Evolutionary conservation across 2,888 invertebrate genomes (phyloP).

Genomic region (Diarsia rubi): DNA sequence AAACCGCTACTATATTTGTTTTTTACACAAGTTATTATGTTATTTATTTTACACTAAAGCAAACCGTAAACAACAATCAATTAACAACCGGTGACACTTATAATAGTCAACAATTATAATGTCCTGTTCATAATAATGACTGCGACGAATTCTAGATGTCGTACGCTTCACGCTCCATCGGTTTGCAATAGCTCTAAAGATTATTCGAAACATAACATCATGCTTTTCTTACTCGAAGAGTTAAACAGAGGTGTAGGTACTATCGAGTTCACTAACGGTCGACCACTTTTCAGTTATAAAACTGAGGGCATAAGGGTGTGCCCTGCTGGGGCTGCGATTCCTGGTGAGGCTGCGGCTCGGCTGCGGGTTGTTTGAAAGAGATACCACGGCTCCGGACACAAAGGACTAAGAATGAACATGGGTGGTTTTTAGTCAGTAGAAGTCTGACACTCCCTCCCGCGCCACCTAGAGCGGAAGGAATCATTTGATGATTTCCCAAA

Average conservation of each 20-base stretch:
- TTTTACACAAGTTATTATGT: background rate
- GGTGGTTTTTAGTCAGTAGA: too few species aligned
- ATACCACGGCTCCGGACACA: too few species aligned
- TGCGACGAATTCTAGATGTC: constrained; percentile 29
- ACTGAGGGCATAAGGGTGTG: too few species aligned
- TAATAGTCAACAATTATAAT: constrained; percentile 18
- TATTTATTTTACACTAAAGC: constrained; percentile 4
- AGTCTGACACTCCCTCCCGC: too few species aligned
- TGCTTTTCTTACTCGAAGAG: background rate
- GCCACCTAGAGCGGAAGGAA: too few species aligned
- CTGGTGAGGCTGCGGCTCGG: too few species aligned
- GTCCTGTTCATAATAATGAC: constrained; percentile 18
- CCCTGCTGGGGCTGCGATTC: too few species aligned
- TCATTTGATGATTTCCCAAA: too few species aligned
- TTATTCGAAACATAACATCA: constrained; percentile 9
- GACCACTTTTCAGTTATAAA: too few species aligned
- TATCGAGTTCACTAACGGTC: too few species aligned
- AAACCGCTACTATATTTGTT: background rate
- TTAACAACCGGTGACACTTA: constrained; percentile 14
- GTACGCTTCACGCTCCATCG: constrained; percentile 35
- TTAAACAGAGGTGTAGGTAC: background rate
- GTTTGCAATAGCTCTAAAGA: constrained; percentile 33
- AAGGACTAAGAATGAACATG: too few species aligned
- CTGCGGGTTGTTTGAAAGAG: too few species aligned
- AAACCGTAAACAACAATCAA: constrained; percentile 8